Evolutionary conservation across 2,797 vertebrate species (phyloP).

Genomic region (Hapalemur alaotrensis): DNA sequence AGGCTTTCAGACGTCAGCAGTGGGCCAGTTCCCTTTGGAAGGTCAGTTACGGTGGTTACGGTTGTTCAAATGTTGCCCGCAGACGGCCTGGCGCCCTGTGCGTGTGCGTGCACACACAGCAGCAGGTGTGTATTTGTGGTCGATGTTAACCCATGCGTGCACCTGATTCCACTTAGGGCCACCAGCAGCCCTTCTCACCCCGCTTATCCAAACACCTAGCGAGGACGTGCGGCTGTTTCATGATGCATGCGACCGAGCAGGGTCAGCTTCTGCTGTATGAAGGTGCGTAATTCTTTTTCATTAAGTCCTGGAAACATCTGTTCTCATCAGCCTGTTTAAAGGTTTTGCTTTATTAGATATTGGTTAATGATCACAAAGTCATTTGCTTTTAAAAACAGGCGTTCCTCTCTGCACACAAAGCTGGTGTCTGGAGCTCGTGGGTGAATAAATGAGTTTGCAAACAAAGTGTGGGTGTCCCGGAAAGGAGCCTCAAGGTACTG

Average conservation of each 20-base stretch:
- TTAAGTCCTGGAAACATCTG: slow-evolving; percentile 75
- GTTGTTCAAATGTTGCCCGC: not conserved
- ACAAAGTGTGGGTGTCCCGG: fast-evolving
- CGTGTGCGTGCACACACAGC: not conserved
- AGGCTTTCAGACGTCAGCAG: not conserved
- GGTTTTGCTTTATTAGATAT: slow-evolving; percentile 70
- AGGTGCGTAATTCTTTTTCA: slow-evolving; percentile 71
- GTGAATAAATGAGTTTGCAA: not conserved
- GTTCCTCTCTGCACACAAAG: not conserved
- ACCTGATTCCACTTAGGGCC: not conserved
- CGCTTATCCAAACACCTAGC: not conserved
- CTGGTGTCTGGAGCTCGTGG: not conserved
- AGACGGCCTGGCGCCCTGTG: not conserved
- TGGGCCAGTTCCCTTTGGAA: not conserved
- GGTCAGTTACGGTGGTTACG: not conserved
- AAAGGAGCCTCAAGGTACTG: not conserved
- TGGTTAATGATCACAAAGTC: slow-evolving; percentile 69
- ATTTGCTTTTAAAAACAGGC: slow-evolving; percentile 63
- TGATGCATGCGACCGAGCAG: not conserved
- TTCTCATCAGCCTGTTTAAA: slow-evolving; percentile 67
- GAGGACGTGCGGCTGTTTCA: slow-evolving; percentile 32
- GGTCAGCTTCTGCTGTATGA: not conserved
- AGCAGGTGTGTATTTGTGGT: not conserved
- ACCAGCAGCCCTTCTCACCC: fast-evolving
- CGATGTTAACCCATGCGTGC: not conserved